Base-by-base conservation (phyloP, 1,140 invertebrate genomes). In the Akabosia matsudoensis region DNA sequence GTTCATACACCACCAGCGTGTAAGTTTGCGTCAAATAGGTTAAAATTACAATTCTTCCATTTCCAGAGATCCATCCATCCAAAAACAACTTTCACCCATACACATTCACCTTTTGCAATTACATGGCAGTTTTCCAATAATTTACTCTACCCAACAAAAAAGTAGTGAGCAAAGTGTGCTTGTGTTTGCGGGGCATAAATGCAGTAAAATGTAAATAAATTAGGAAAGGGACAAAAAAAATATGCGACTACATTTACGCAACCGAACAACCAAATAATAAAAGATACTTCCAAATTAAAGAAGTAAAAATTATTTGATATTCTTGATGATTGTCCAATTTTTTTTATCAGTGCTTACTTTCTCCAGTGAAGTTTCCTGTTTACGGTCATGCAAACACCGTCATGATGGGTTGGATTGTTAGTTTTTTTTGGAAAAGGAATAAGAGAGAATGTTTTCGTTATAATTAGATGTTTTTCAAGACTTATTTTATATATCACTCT, bases 331-430 rank as follows among this genome's bases (percentile, higher is more conserved):
- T 70, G 75, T 73, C 16, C 22, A 28, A 67, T 67, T n/a, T n/a
- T n/a, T n/a, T n/a, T n/a, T 67, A 67, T 10, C 28, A 67, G 54
- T 34, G 84, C 90, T 92, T 89, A 94, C 92, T 92, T 93, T 85
- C 93, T 94, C 93, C 93, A 95, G 85, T 93, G 92, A 54, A 95
- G 88, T 85, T 93, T 94, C 86, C 92, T 93, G 82, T 87, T 87
- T 78, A 76, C 54, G n/a, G 76, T 34, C 74, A 76, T 77, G 71
- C 79, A 80, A n/a, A 75, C 73, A 74, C 70, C 64, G 34, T 72
- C 64, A 56, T 52, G 70, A 56, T 52, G 70, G 73, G 52, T 67
- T 67, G 61, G 61, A 67, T 67, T 51, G 73, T 75, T 75, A 75
- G 77, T 77, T n/a, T n/a, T n/a, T n/a, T n/a, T 45, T 54, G 72